Evolutionary conservation across 2,888 invertebrate species (phyloP), one percentile per base, ranked within the genome.

Genomic region (Synergus umbraculus): DNA sequence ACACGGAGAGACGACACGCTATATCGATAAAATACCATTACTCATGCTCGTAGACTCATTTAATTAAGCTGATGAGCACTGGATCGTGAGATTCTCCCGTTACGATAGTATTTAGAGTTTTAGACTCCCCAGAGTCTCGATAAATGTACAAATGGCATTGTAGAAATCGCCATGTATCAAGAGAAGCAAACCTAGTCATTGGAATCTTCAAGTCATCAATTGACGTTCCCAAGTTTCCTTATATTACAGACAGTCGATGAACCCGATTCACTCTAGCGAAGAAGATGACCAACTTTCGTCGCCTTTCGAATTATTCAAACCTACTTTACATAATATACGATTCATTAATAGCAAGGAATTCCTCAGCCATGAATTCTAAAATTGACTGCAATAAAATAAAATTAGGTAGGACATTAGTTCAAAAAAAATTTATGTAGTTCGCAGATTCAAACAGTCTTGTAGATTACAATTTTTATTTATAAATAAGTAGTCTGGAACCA

Each of bases 281-380:
- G 73, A 66, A 79, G 76, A 81, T 80, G 82, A 60, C 83, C 84
- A 83, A 82, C 86, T 85, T 85, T 85, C 83, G 67, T 82, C 69
- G 77, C 77, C 81, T 83, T 80, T 81, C 83, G 79, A 83, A 79
- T 80, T 77, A 83, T 54, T 81, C 69, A 69, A 83, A 78, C 69
- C 83, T 83, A 81, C 77, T 84, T 84, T 82, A 66, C 83, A 86
- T 85, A 83, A 83, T 84, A 79, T 67, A 64, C 49, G 80, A 60
- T 18, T 60, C 22, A 9, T 60, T 12, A 60, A 12, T 12, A 29
- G 12, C 18, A 13, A 60, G 60, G 60, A 22, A 60, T 60, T 60
- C 22, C 60, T 12, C 60, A 12, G 22, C 29, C 22, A 4, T 60
- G 60, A 60, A 60, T 60, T 10, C 5, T 13, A 5, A 4, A 22